phyloP scores from a whole-genome alignment of 2,797 vertebrate genomes.

The Crenuchus spilurus region DNA sequence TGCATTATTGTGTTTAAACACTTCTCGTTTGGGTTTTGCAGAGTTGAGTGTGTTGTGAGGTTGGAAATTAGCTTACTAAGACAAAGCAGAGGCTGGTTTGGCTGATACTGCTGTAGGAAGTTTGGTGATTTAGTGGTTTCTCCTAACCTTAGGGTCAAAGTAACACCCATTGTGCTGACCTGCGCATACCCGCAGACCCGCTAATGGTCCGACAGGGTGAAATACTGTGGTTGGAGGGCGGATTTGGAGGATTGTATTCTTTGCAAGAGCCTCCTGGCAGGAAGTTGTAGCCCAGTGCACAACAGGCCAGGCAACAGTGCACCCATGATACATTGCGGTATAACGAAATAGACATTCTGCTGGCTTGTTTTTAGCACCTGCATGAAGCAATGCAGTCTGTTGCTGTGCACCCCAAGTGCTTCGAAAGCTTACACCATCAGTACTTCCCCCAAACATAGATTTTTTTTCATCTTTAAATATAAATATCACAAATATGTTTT shows the following conservation, averaged over 20 bases:
- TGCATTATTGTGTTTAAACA: conserved; percentile 31
- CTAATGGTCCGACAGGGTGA: conserved; percentile 2
- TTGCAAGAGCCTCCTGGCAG: background rate
- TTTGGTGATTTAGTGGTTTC: conserved; percentile 25
- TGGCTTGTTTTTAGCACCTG: conserved; percentile 33
- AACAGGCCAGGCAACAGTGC: conserved; percentile 2
- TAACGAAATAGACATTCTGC: background rate
- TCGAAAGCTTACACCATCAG: too few relatives aligned
- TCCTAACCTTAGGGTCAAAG: conserved; percentile 25
- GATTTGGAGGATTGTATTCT: conserved; percentile 16
- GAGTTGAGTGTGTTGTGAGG: conserved; percentile 19
- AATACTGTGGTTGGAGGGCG: background rate
- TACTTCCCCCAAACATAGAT: too few relatives aligned
- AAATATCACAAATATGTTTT: too few relatives aligned
- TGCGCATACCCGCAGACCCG: background rate
- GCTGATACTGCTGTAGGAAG: conserved; percentile 6
- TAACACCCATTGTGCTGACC: conserved; percentile 1
- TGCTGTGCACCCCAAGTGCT: conserved; percentile 17
- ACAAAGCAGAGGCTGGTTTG: background rate
- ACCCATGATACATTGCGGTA: conserved; percentile 9
- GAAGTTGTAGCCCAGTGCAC: conserved; percentile 11
- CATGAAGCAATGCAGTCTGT: conserved; percentile 22
- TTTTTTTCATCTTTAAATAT: too few relatives aligned
- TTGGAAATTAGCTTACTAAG: conserved; percentile 6
- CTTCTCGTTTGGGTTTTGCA: background rate